Conservation (phyloP, 2,888 invertebrate species). For the Abrostola tripartita region DNA sequence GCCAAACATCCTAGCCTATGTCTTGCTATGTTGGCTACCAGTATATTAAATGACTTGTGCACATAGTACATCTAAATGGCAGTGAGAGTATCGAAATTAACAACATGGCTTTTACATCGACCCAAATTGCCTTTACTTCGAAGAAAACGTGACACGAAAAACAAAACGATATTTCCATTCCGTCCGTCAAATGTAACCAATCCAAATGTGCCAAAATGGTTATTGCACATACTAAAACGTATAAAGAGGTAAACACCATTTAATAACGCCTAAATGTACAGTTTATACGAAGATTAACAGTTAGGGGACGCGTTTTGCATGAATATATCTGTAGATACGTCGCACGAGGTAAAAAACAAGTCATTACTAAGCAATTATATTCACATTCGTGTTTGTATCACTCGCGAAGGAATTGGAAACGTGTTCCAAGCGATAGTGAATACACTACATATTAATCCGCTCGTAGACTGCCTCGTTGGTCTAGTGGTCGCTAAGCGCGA, state of each 20-base stretch:
- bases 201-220: slow-evolving; percentile 8
- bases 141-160: slow-evolving; percentile 21
- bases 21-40: too few relatives aligned
- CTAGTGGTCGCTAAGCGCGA: too few relatives aligned
- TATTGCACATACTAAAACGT: slow-evolving; percentile 3
- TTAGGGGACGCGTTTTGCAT: slow-evolving; percentile 14
- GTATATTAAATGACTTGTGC: too few relatives aligned
- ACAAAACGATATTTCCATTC: slow-evolving; percentile 5
- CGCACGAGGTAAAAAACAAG: slow-evolving; percentile 5
- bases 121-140: slow-evolving; percentile 30
- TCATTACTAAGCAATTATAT: slow-evolving; percentile 19
- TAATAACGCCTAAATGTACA: slow-evolving; percentile 15
- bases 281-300: slow-evolving; percentile 15
- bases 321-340: not conserved
- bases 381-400: slow-evolving; percentile 11
- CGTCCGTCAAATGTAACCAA: not conserved
- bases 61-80: not conserved
- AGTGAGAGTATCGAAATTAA: slow-evolving; percentile 8
- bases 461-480: too few relatives aligned
- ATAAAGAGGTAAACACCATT: slow-evolving; percentile 7
- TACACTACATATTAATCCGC: not conserved
- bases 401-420: slow-evolving; percentile 18
- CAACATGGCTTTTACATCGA: slow-evolving; percentile 7
- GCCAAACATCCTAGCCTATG: too few relatives aligned
- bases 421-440: slow-evolving; percentile 11